These are phyloP conservation scores for Myrmecobius fasciatus DNA, from an alignment of 2,113 vertebrate genomes.

Conservation along the genomic window DNA sequence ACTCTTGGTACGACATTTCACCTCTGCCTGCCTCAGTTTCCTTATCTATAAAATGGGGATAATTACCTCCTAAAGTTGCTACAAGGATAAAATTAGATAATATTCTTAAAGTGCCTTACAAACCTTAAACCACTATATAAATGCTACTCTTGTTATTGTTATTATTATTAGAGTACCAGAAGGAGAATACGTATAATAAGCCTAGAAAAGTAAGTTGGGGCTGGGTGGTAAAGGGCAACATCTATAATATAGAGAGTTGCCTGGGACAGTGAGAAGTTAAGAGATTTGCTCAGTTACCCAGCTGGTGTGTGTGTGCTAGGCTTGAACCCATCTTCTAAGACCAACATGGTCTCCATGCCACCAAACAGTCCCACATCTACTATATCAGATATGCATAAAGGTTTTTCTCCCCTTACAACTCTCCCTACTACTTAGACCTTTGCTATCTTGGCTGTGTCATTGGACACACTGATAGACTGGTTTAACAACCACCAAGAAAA, in stretches of 20 bases:
- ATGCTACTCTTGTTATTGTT: not conserved
- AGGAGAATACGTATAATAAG: not conserved
- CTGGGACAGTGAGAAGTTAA: not conserved
- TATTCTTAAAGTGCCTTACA: not conserved
- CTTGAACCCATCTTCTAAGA: not conserved
- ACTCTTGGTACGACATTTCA: not conserved
- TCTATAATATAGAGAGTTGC: not conserved
- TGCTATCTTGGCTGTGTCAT: not conserved
- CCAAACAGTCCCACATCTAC: not conserved
- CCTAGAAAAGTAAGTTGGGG: not conserved
- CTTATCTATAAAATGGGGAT: not conserved
- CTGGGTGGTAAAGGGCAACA: not conserved
- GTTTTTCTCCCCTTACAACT: not conserved
- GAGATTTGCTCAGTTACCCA: not conserved
- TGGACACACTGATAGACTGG: not conserved
- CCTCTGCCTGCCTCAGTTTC: not conserved
- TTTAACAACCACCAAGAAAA: slow-evolving; percentile 9
- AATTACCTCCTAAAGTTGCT: not conserved
- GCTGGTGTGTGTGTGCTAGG: not conserved
- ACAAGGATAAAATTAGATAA: not conserved
- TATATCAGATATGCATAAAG: not conserved
- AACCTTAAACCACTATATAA: not conserved
- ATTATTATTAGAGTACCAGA: not conserved
- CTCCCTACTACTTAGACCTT: not conserved
- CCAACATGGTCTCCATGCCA: not conserved